These are phyloP conservation scores for Dryocosmus kuriphilus DNA, from an alignment of 2,888 invertebrate genomes.

Conservation along the genomic window DNA sequence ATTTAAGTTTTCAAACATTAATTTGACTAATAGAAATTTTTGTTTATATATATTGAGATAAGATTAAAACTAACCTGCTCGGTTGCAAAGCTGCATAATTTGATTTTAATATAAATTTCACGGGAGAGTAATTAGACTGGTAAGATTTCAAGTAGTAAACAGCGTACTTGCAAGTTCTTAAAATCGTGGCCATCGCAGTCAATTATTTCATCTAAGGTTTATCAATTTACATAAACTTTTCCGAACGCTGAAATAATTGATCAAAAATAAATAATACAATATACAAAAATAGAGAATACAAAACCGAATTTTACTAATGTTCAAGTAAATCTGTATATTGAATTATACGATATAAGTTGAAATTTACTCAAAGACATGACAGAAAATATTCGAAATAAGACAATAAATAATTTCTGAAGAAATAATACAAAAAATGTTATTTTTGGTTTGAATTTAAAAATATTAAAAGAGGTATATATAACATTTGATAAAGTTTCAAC, in stretches of 20 bases:
- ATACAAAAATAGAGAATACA: background rate
- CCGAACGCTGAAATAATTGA: background rate
- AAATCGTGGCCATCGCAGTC: conserved; percentile 10
- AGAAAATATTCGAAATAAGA: background rate
- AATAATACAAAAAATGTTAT: background rate
- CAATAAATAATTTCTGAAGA: background rate
- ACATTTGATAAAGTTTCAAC: background rate
- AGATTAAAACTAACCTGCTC: background rate
- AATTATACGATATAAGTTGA: too few relatives aligned
- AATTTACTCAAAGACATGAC: background rate
- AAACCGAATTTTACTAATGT: too few relatives aligned
- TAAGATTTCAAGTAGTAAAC: background rate
- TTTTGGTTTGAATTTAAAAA: background rate
- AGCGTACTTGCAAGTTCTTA: conserved; percentile 21
- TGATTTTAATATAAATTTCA: conserved; percentile 2
- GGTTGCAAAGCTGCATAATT: background rate
- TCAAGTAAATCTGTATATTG: too few relatives aligned
- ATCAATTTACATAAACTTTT: background rate
- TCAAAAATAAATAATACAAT: background rate
- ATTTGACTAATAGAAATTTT: background rate
- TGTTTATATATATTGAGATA: background rate
- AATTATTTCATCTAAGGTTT: conserved; percentile 18
- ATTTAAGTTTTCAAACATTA: background rate
- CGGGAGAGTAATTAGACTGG: background rate
- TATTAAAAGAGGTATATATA: background rate